A percentile compares a stretch with the other conserved stretches of the same genome.
Conservation (phyloP, 2,888 invertebrate species). For the Andrena trimmerana region DNA sequence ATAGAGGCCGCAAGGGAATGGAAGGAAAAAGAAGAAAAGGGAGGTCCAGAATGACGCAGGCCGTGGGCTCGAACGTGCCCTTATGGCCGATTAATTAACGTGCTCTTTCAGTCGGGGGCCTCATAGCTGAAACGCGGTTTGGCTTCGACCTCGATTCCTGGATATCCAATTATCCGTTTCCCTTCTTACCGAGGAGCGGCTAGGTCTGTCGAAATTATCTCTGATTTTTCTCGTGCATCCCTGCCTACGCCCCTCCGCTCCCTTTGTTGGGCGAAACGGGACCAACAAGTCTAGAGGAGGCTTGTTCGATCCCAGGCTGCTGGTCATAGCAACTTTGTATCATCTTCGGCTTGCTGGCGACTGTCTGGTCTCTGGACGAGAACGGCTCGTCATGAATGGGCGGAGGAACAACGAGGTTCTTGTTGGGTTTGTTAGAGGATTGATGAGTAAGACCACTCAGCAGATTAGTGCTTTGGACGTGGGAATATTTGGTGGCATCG, state of each 20-base stretch:
- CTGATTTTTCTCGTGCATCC: conserved; percentile 29
- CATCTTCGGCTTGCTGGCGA: no score
- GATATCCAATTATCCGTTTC: conserved; percentile 67
- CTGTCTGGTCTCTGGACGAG: no score
- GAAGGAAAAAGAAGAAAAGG: neutral
- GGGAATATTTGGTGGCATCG: no score
- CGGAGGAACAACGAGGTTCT: no score
- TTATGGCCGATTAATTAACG: conserved; percentile 59
- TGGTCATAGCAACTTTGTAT: no score
- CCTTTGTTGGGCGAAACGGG: neutral
- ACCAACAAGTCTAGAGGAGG: neutral
- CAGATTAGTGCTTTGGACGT: no score
- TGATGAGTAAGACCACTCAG: no score
- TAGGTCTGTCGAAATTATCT: conserved; percentile 49
- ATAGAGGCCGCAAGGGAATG: conserved; percentile 29
- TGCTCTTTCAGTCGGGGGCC: conserved; percentile 39
- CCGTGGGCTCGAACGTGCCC: conserved; percentile 3
- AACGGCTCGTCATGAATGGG: no score
- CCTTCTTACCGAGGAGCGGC: conserved; percentile 36
- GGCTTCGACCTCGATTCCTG: conserved; percentile 63
- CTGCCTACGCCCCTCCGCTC: neutral
- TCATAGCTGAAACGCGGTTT: conserved; percentile 41
- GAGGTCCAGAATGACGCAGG: conserved; percentile 22
- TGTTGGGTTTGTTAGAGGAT: no score
- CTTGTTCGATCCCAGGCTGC: no score